A percentile compares a stretch with the other conserved stretches of the same genome.
Evolutionary conservation across 1,140 invertebrate species (phyloP).

Genomic region (Drosophila sturtevanti): DNA sequence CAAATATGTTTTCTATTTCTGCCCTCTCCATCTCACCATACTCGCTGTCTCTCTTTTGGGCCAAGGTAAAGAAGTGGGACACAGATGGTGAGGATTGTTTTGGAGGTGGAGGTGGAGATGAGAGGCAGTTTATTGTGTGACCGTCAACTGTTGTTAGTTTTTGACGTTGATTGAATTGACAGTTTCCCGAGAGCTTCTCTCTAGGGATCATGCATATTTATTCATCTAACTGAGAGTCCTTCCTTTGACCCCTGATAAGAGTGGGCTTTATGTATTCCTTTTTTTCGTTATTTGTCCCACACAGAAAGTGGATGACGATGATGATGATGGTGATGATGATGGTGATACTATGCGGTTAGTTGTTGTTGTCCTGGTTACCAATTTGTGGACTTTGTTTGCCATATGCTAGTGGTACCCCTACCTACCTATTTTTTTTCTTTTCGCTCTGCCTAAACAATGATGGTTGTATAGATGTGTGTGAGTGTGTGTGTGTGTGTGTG

Average conservation of each 20-base stretch:
- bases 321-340: neutral
- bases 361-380: conserved; percentile 39
- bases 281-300: neutral
- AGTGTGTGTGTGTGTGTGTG: conserved; percentile 14
- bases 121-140: neutral
- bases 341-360: conserved; percentile 18
- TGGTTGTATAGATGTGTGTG: conserved; percentile 5
- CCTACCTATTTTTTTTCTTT: no score
- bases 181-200: conserved; percentile 16
- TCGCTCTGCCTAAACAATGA: neutral
- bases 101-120: neutral
- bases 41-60: neutral
- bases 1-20: conserved; percentile 52
- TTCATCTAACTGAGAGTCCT: conserved; percentile 1
- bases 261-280: neutral
- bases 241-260: neutral
- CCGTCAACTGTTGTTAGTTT: conserved; percentile 25
- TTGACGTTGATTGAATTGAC: conserved; percentile 47
- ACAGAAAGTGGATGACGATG: neutral
- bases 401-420: neutral
- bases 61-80: neutral
- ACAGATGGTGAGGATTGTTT: no score
- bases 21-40: neutral
- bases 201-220: conserved; percentile 26
- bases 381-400: conserved; percentile 38